Base-by-base conservation (phyloP, 2,797 vertebrate species). In the Peromyscus nudipes region DNA sequence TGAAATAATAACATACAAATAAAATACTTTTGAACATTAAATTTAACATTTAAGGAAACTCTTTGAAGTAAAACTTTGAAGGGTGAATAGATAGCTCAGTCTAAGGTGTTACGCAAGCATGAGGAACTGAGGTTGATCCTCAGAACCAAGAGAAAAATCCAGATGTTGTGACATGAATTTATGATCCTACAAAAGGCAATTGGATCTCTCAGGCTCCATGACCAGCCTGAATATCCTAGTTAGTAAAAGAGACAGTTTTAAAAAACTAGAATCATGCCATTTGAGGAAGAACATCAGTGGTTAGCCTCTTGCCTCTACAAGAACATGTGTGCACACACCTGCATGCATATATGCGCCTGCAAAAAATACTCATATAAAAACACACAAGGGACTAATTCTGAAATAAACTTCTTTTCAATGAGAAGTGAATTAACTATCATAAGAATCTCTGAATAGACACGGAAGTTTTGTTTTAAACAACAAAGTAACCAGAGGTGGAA, bases 1-100 rank as follows among this genome's bases (percentile, higher is more conserved):
- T 88, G 75, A 62, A 69, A 96, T 89, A 31, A n/a, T 57, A 55
- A 29, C 9, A 83, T 80, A 71, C 86, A 93, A 85, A 49, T 46
- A 76, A 60, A 71, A 77, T 69, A 94, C 19, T 8, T 43, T 8
- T 64, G 17, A 88, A 84, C 23, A 55, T 82, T 62, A 43, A 93
- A 27, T 67, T 80, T 14, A 60, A 43, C 81, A 71, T 1, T 95
- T 46, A 37, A n/a, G 76, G 46, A 71, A 84, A 67, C 13, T 65
- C 6, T 71, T 29, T 81, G 9, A 46, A 34, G 6, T 87, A 89
- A 90, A 57, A 71, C 14, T 86, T 67, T 40, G 37, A 75, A 75
- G 37, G 27, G 0, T 88, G n/a, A 1, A 27, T 13, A 88, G 10
- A 40, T 7, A 43, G 21, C 10, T 31, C n/a, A 57, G 5, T 57